Percentiles rank a stretch among this genome's conserved stretches.
Conservation (phyloP, 2,113 vertebrate species). For the Aegithalos caudatus region DNA sequence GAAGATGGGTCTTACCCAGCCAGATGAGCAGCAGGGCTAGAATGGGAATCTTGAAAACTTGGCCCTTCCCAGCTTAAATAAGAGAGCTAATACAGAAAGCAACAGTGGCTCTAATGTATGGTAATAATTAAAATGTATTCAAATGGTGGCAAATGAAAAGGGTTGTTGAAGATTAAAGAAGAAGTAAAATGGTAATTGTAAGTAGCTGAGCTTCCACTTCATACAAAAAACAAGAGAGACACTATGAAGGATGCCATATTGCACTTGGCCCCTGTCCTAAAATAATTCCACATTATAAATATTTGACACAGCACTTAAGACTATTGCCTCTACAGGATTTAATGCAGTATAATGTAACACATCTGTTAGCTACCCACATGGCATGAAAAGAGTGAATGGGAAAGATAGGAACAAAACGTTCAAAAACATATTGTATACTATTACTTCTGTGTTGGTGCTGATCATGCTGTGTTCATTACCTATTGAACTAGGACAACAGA, state of each 20-base stretch:
- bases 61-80: not conserved
- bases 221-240: constrained; percentile 31
- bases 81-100: not conserved
- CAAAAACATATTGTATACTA: not conserved
- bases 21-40: not conserved
- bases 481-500: not conserved
- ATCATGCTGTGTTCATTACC: not conserved
- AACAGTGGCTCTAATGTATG: not conserved
- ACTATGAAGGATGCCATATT: constrained; percentile 50
- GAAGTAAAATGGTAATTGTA: not conserved
- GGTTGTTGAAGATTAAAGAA: not conserved
- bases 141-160: not conserved
- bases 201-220: constrained; percentile 31
- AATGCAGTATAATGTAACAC: constrained; percentile 50
- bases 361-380: constrained; percentile 55
- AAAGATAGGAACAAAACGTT: not conserved
- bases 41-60: not conserved
- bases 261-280: constrained; percentile 46
- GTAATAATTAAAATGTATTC: not conserved
- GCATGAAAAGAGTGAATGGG: not conserved
- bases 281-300: constrained; percentile 64
- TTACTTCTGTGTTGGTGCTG: not conserved
- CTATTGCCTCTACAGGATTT: constrained; percentile 58
- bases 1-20: not conserved
- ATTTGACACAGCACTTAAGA: constrained; percentile 56